A percentile compares a stretch with the other conserved stretches of the same genome.
phyloP scores from a whole-genome alignment of 1,140 invertebrate genomes.

The Grapholita molesta region DNA sequence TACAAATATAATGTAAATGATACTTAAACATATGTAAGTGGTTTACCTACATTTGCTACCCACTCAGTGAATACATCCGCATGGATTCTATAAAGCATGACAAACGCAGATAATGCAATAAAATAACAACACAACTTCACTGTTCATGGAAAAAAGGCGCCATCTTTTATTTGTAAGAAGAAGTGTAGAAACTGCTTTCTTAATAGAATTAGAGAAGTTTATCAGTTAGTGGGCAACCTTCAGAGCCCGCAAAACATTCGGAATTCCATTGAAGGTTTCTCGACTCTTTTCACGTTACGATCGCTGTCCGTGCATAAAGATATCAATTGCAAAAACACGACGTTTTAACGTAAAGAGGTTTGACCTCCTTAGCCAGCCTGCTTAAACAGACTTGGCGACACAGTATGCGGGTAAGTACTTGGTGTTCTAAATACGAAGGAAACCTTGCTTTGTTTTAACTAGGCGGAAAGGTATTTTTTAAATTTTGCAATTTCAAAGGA shows the following conservation, averaged over 20 bases:
- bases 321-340: conserved; percentile 17
- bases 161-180: background rate
- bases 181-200: background rate
- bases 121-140: background rate
- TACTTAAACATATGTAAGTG: background rate
- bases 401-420: background rate
- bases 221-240: conserved; percentile 5
- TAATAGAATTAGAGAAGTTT: background rate
- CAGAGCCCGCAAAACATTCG: background rate
- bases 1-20: no score
- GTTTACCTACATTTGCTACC: background rate
- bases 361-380: conserved; percentile 14
- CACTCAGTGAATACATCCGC: background rate
- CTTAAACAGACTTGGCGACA: conserved; percentile 2
- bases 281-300: conserved; percentile 1
- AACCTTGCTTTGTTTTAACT: background rate
- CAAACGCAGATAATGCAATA: background rate
- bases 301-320: conserved; percentile 10
- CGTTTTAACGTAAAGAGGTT: conserved; percentile 8
- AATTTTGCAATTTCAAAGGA: background rate
- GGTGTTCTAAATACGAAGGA: background rate
- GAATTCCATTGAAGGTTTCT: conserved; percentile 15
- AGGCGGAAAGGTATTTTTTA: background rate
- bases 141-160: background rate
- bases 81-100: background rate